Percentiles rank a stretch among this genome's conserved stretches.
Evolutionary conservation across 2,797 vertebrate species (phyloP).

Genomic region (Sebastes ruberrimus): DNA sequence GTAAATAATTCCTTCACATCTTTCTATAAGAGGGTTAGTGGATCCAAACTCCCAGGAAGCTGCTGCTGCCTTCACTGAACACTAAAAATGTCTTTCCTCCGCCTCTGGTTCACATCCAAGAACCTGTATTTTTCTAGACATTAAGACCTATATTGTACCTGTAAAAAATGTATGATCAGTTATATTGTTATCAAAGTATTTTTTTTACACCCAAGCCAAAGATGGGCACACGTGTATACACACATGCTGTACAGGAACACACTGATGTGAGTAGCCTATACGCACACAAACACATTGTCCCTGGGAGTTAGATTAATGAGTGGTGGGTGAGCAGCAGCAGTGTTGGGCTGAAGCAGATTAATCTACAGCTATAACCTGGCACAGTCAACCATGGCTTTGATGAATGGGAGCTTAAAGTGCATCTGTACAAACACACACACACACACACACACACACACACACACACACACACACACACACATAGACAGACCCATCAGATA

Average conservation of each 20-base stretch:
- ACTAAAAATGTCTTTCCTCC: neutral
- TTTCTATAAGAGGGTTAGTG: neutral
- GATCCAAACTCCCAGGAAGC: slow-evolving; percentile 2
- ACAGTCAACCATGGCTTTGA: slow-evolving; percentile 62
- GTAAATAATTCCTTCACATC: slow-evolving; percentile 5
- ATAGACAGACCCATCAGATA: neutral
- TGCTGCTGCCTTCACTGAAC: neutral
- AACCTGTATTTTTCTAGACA: neutral
- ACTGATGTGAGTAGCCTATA: neutral
- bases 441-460: slow-evolving; percentile 18
- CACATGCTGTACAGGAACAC: slow-evolving; percentile 3
- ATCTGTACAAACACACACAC: slow-evolving; percentile 30
- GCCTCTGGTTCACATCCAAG: neutral
- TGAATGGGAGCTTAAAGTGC: slow-evolving; percentile 76
- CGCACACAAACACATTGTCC: slow-evolving; percentile 46
- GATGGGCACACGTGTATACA: neutral
- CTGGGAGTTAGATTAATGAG: slow-evolving; percentile 74
- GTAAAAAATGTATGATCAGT: neutral
- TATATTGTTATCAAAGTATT: neutral
- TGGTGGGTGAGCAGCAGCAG: slow-evolving; percentile 54
- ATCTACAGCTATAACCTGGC: slow-evolving; percentile 66
- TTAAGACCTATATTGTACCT: neutral
- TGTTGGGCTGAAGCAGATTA: slow-evolving; percentile 70
- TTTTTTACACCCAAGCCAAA: slow-evolving; percentile 11
- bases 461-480: neutral